Evolutionary conservation across 2,888 invertebrate genomes (phyloP).

Genomic region (Eucera pruinosa): DNA sequence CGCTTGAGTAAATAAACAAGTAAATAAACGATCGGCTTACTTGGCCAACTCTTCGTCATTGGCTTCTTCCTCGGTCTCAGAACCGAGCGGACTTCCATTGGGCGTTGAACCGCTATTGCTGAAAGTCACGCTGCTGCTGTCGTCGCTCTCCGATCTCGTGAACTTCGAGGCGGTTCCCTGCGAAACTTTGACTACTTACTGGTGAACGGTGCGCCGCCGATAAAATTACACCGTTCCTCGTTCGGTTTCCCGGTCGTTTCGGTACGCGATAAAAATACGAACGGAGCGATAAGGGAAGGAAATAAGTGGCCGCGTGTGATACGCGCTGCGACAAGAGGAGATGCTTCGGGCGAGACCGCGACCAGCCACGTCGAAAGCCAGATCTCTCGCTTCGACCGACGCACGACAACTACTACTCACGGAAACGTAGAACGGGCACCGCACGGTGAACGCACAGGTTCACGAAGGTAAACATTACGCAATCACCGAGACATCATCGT

Average conservation of each 20-base stretch:
- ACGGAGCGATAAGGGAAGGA: too few relatives aligned
- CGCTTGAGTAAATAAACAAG: too few relatives aligned
- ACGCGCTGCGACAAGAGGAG: too few relatives aligned
- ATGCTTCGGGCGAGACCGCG: too few relatives aligned
- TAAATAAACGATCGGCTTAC: constrained; percentile 69
- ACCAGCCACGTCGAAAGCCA: constrained; percentile 6
- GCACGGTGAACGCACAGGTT: constrained; percentile 23
- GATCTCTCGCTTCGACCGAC: constrained; percentile 11
- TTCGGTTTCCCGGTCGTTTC: too few relatives aligned
- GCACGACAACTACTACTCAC: constrained; percentile 17
- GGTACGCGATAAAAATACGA: not conserved
- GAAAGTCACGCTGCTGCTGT: constrained; percentile 84
- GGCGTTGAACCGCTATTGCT: constrained; percentile 84
- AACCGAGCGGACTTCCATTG: constrained; percentile 82
- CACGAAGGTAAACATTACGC: constrained; percentile 44
- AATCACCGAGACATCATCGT: constrained; percentile 35
- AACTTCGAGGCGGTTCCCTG: constrained; percentile 77
- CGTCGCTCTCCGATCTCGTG: constrained; percentile 80
- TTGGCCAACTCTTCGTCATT: constrained; percentile 81
- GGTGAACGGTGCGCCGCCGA: not conserved
- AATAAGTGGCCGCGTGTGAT: too few relatives aligned
- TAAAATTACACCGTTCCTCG: not conserved
- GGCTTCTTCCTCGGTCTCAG: constrained; percentile 82
- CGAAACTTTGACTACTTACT: not conserved
- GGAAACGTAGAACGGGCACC: constrained; percentile 9